phyloP scores from a whole-genome alignment of 2,888 invertebrate species.

The Gibbula magus region DNA sequence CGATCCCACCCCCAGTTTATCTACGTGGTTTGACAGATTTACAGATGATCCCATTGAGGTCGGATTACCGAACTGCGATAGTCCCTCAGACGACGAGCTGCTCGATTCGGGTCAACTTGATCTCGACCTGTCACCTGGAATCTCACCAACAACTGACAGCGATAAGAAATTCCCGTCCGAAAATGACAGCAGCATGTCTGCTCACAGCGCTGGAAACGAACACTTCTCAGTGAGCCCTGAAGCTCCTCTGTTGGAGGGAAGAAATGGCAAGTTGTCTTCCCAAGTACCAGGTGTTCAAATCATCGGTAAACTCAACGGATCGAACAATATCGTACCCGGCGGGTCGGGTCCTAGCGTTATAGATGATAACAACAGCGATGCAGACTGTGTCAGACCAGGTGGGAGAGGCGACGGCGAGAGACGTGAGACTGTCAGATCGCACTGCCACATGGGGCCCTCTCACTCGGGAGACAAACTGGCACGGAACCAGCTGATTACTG shows the following conservation, averaged over 20 bases:
- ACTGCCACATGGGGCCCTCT: slow-evolving; percentile 39
- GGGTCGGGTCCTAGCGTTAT: too few species aligned
- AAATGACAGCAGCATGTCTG: background rate
- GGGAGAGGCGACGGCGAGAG: background rate
- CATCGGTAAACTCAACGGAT: background rate
- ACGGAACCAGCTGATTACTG: slow-evolving; percentile 67
- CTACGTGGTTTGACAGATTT: background rate
- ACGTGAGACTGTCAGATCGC: background rate
- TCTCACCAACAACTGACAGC: background rate
- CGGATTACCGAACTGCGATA: background rate
- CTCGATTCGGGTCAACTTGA: background rate
- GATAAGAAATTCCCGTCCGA: background rate
- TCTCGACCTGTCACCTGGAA: background rate
- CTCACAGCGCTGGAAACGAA: background rate
- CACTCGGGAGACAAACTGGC: slow-evolving; percentile 57
- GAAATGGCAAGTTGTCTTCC: background rate
- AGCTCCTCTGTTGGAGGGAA: background rate
- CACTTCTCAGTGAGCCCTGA: background rate
- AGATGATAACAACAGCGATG: background rate
- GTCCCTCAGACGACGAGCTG: background rate
- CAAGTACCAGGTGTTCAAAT: background rate
- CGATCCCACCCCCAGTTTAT: background rate
- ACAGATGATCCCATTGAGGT: background rate
- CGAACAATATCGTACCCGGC: too few species aligned
- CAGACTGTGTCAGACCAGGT: background rate